Percentiles rank a stretch among this genome's conserved stretches.
phyloP scores from a whole-genome alignment of 2,888 invertebrate species.

The Parelbella ahira region DNA sequence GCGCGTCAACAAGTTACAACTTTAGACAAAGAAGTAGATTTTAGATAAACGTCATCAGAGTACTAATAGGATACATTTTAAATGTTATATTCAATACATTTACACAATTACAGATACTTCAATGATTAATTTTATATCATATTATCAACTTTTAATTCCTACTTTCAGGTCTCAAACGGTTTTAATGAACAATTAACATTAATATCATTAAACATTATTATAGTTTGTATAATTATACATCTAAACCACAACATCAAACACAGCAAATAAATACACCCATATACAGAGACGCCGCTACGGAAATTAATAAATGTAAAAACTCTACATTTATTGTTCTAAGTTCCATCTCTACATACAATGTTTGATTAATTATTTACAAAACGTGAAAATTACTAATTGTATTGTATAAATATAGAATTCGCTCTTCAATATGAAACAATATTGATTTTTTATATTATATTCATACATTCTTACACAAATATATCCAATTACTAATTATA shows the following conservation, averaged over 20 bases:
- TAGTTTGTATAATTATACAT: slow-evolving; percentile 5
- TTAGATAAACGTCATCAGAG: too few relatives aligned
- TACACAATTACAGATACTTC: slow-evolving; percentile 5
- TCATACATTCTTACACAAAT: slow-evolving; percentile 31
- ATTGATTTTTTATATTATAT: slow-evolving; percentile 22
- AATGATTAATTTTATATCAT: not conserved
- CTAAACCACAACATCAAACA: slow-evolving; percentile 69
- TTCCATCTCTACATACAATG: slow-evolving; percentile 26
- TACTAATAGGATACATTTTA: slow-evolving; percentile 1
- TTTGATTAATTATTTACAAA: slow-evolving; percentile 37
- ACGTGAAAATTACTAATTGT: slow-evolving; percentile 37
- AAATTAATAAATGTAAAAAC: slow-evolving; percentile 34
- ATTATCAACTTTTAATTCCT: slow-evolving; percentile 29
- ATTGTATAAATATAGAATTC: slow-evolving; percentile 49
- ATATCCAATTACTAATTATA: slow-evolving; percentile 29
- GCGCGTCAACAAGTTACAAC: too few relatives aligned
- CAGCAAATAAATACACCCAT: slow-evolving; percentile 61
- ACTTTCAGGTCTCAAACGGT: slow-evolving; percentile 52
- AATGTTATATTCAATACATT: not conserved
- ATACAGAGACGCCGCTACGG: slow-evolving; percentile 54
- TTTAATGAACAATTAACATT: slow-evolving; percentile 6
- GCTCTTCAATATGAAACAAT: slow-evolving; percentile 41
- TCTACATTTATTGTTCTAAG: slow-evolving; percentile 23
- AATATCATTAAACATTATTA: slow-evolving; percentile 1
- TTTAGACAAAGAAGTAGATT: too few relatives aligned